phyloP scores from a whole-genome alignment of 2,888 invertebrate species.

The Baronia brevicornis region DNA sequence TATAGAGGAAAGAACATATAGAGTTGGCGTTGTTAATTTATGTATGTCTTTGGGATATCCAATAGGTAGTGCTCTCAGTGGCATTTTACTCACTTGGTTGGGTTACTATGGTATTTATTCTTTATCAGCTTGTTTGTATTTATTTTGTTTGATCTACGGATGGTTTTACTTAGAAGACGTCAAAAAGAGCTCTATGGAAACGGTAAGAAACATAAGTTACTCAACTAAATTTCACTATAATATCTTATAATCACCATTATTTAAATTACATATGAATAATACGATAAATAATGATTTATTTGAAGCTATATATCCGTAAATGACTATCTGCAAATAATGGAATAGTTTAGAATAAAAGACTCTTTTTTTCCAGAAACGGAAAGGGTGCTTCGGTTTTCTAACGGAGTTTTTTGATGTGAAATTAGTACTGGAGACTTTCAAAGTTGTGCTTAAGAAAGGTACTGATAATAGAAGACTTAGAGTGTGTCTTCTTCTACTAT shows the following conservation, averaged over 20 bases:
- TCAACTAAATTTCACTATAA: neutral
- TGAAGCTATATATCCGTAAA: too few relatives aligned
- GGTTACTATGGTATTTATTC: conserved; percentile 89
- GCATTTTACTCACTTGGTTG: conserved; percentile 80
- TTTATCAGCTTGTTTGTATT: conserved; percentile 81
- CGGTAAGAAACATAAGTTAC: conserved; percentile 29
- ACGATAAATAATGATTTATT: too few relatives aligned
- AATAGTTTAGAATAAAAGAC: too few relatives aligned
- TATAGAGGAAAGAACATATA: conserved; percentile 84
- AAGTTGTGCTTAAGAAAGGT: conserved; percentile 84
- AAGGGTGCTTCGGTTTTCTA: conserved; percentile 42
- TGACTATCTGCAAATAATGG: too few relatives aligned
- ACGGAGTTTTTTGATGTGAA: conserved; percentile 84
- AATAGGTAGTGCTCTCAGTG: conserved; percentile 90
- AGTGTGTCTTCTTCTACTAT: conserved; percentile 84
- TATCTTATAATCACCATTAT: conserved; percentile 1
- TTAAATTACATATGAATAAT: too few relatives aligned
- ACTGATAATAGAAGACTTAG: conserved; percentile 81
- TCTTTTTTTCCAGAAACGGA: conserved; percentile 28
- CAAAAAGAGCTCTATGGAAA: conserved; percentile 36
- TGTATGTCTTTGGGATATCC: conserved; percentile 91
- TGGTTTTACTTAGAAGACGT: conserved; percentile 81
- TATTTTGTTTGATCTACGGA: conserved; percentile 84
- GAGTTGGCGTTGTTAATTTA: conserved; percentile 91
- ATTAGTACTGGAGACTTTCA: conserved; percentile 85